phyloP scores from a whole-genome alignment of 2,888 invertebrate genomes.

The Zygogramma bicolorata region DNA sequence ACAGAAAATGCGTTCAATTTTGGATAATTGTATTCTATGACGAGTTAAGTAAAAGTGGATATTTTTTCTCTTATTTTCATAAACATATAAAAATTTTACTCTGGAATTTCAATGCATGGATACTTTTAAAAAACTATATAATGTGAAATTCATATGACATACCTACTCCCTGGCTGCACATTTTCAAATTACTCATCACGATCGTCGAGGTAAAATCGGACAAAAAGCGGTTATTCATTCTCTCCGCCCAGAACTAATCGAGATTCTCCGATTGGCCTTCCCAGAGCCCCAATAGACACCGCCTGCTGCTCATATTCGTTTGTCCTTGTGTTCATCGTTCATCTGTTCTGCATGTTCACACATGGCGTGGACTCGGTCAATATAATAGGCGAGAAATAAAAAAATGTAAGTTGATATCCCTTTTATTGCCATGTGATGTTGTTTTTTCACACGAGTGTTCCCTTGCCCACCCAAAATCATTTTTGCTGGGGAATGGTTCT shows the following conservation, averaged over 20 bases:
- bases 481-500: background rate
- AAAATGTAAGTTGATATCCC: background rate
- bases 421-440: slow-evolving; percentile 3
- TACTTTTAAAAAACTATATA: background rate
- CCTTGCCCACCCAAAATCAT: slow-evolving; percentile 11
- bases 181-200: slow-evolving; percentile 3
- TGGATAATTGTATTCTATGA: too few species aligned
- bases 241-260: slow-evolving; percentile 27
- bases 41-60: too few species aligned
- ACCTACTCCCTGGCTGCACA: slow-evolving; percentile 11
- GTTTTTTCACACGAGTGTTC: slow-evolving; percentile 16
- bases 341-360: slow-evolving; percentile 12
- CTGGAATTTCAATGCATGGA: too few species aligned
- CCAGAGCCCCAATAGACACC: slow-evolving; percentile 29
- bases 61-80: too few species aligned
- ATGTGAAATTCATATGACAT: background rate
- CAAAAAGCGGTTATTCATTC: slow-evolving; percentile 3
- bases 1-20: too few species aligned
- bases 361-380: slow-evolving; percentile 2
- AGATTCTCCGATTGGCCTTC: slow-evolving; percentile 20
- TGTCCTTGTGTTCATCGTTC: slow-evolving; percentile 14
- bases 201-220: background rate
- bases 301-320: slow-evolving; percentile 10
- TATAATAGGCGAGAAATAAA: background rate
- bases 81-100: too few species aligned